phyloP scores from a whole-genome alignment of 2,113 vertebrate genomes.

The Leptosomus discolor region DNA sequence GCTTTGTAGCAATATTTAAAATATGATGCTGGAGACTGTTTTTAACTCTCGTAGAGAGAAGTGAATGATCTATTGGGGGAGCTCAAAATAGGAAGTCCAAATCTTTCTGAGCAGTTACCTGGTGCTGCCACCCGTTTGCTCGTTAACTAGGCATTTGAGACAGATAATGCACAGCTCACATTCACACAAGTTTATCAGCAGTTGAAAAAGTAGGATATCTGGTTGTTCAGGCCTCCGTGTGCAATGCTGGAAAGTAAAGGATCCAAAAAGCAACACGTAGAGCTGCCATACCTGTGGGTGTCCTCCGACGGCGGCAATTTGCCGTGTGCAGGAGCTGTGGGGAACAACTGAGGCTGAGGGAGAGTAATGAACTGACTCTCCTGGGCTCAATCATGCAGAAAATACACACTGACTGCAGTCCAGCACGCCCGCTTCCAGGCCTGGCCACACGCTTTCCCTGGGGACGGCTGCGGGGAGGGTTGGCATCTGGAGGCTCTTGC shows the following conservation, averaged over 20 bases:
- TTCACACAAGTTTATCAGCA: fast-evolving
- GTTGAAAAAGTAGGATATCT: fast-evolving
- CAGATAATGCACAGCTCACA: fast-evolving
- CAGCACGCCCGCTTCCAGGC: fast-evolving
- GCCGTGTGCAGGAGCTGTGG: background rate
- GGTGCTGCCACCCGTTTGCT: background rate
- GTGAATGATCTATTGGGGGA: fast-evolving
- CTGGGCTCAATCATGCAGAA: background rate
- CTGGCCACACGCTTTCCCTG: background rate
- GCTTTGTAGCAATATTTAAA: fast-evolving
- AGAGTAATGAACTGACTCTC: background rate
- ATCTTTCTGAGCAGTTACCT: no score
- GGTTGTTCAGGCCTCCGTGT: background rate
- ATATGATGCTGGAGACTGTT: fast-evolving
- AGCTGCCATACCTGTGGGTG: fast-evolving
- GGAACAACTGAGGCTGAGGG: background rate
- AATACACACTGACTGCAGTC: no score
- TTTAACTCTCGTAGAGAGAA: background rate
- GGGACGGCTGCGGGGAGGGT: fast-evolving
- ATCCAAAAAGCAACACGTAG: fast-evolving
- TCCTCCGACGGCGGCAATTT: fast-evolving
- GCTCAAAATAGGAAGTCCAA: fast-evolving
- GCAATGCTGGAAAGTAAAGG: fast-evolving
- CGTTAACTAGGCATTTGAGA: fast-evolving
- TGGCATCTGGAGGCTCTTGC: background rate